A percentile compares a stretch with the other conserved stretches of the same genome.
These are phyloP conservation scores for Rhynchophorus ferrugineus DNA, from an alignment of 1,140 invertebrate genomes.

Conservation along the genomic window DNA sequence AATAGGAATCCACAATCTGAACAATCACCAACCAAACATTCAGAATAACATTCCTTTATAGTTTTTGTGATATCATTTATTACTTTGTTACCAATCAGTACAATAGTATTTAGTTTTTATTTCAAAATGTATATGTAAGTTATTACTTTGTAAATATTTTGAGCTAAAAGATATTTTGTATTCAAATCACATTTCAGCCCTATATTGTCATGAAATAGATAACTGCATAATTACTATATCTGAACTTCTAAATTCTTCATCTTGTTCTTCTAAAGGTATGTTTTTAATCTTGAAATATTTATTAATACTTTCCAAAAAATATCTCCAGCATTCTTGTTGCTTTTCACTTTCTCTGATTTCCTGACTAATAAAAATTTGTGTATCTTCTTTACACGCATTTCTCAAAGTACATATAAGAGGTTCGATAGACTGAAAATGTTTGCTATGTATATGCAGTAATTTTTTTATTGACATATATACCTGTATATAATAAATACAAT, in stretches of 20 bases:
- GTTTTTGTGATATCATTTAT: constrained; percentile 18
- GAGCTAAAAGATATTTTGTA: neutral
- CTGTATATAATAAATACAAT: constrained; percentile 71
- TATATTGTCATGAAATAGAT: neutral
- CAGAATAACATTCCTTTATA: constrained; percentile 9
- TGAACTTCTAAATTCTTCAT: constrained; percentile 46
- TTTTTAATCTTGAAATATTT: constrained; percentile 43
- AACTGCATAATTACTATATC: constrained; percentile 43
- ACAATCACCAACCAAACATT: constrained; percentile 4
- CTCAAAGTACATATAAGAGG: constrained; percentile 48
- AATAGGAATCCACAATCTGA: neutral
- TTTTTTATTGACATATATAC: constrained; percentile 40
- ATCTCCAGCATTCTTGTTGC: constrained; percentile 47
- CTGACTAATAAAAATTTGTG: constrained; percentile 49
- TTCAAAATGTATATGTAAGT: neutral
- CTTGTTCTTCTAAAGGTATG: constrained; percentile 47
- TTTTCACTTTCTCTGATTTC: constrained; percentile 50
- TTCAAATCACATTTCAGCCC: neutral
- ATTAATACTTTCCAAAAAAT: constrained; percentile 44
- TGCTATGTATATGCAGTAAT: neutral
- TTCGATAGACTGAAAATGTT: constrained; percentile 46
- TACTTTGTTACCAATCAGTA: constrained; percentile 12
- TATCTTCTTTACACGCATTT: constrained; percentile 39
- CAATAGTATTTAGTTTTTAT: constrained; percentile 3
- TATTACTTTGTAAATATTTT: neutral